These are phyloP conservation scores for Gortyna flavago DNA, from an alignment of 2,888 invertebrate genomes.

Conservation along the genomic window DNA sequence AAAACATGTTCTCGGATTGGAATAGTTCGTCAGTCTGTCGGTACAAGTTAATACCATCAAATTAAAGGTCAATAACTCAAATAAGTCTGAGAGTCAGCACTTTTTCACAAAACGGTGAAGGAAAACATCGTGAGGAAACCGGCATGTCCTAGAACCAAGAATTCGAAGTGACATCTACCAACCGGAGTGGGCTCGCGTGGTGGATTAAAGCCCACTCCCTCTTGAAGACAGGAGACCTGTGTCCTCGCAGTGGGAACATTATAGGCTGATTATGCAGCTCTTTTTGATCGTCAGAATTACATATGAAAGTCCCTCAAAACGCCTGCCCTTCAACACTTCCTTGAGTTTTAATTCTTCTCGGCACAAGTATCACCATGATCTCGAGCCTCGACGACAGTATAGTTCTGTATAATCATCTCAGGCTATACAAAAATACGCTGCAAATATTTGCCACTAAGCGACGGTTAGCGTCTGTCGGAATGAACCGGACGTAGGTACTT, in stretches of 20 bases:
- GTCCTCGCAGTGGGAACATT: too few relatives aligned
- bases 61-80: not conserved
- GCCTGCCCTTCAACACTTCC: not conserved
- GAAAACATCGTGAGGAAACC: too few relatives aligned
- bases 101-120: not conserved
- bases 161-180: too few relatives aligned
- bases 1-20: slow-evolving; percentile 94
- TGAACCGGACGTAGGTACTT: slow-evolving; percentile 5
- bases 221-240: too few relatives aligned
- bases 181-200: too few relatives aligned
- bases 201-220: too few relatives aligned
- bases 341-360: not conserved
- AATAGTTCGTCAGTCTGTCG: slow-evolving; percentile 77
- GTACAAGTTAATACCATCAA: not conserved
- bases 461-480: not conserved
- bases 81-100: not conserved
- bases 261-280: too few relatives aligned
- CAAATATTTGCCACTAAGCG: not conserved
- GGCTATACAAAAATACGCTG: not conserved
- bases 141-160: too few relatives aligned
- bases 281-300: not conserved
- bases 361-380: not conserved
- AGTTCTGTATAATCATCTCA: not conserved
- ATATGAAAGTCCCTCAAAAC: not conserved
- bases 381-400: not conserved